phyloP scores from a whole-genome alignment of 2,888 invertebrate genomes.

The Tenthredo mesomela region DNA sequence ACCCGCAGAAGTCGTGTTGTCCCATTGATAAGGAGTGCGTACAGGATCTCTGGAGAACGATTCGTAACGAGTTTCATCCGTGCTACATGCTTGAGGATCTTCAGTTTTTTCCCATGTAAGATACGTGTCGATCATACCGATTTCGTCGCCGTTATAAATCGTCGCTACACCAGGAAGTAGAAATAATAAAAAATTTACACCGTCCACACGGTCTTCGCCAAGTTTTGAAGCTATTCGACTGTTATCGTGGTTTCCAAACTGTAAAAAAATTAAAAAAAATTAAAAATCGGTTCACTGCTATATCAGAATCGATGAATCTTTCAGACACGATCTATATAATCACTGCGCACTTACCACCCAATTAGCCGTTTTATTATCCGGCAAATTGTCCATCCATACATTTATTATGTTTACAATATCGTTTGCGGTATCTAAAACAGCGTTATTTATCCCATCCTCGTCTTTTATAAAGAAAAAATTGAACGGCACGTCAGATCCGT shows the following conservation, averaged over 20 bases:
- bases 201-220: conserved; percentile 2
- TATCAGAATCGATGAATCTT: not conserved
- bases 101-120: conserved; percentile 82
- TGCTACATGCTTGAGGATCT: conserved; percentile 81
- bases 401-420: conserved; percentile 1
- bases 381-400: conserved; percentile 28
- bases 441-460: not conserved
- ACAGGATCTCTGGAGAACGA: conserved; percentile 85
- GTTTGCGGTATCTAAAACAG: not conserved
- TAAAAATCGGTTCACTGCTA: too few relatives aligned
- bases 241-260: conserved; percentile 75
- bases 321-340: not conserved
- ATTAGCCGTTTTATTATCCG: conserved; percentile 32
- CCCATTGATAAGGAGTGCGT: conserved; percentile 92
- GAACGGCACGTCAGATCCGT: conserved; percentile 35
- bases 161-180: conserved; percentile 28
- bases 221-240: conserved; percentile 62
- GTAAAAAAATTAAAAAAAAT: not conserved
- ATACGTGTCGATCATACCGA: conserved; percentile 59
- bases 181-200: not conserved
- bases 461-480: conserved; percentile 35
- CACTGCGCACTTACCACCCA: conserved; percentile 49
- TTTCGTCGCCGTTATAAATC: conserved; percentile 43
- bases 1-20: conserved; percentile 82
- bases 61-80: conserved; percentile 82